Evolutionary conservation across 2,797 vertebrate genomes (phyloP), one percentile per base, ranked within the genome.

Genomic region (Clarias laeviceps): DNA sequence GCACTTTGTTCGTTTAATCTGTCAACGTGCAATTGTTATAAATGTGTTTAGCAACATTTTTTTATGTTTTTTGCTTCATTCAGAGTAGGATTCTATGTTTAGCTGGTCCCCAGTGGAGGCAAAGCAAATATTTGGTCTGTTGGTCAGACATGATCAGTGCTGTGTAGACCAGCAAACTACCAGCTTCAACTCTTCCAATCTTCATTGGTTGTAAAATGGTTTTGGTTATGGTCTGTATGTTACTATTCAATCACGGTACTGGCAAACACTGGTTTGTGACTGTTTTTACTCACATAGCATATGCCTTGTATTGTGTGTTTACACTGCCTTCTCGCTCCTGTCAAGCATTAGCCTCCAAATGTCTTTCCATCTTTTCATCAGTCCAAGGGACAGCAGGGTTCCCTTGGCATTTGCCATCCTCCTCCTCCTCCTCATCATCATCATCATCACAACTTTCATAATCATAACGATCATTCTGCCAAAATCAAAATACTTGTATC

Each of bases 241-340:
- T 57, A 76, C 27, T 54, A 32, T 17, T 57, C 24, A 62, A 40
- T 18, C 11, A 73, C 74, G 64, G 61, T 82, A 62, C 32, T 81
- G 62, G 82, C 61, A 84, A 54, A 65, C 45, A 77, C 29, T 68
- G 65, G 81, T 72, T 24, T 84, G 62, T 87, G 70, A 83, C 83
- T 68, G 81, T 80, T 85, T 88, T 89, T 93, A 94, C 94, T 95
- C 95, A 95, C 94, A 96, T 94, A 94, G 92, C 93, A 92, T 92
- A 93, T 89, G 91, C 89, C 92, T 93, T 93, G 88, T 87, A 90
- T 92, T 93, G 93, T 94, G 87, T 89, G 94, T 95, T 95, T 95
- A 96, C 95, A 96, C 95, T 95, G 95, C 95, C 95, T 96, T 96
- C 95, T 96, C 95, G 94, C 92, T 94, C 93, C 92, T 92, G 85